Conservation (phyloP, 2,888 invertebrate genomes). For the Mythimna lalbum region DNA sequence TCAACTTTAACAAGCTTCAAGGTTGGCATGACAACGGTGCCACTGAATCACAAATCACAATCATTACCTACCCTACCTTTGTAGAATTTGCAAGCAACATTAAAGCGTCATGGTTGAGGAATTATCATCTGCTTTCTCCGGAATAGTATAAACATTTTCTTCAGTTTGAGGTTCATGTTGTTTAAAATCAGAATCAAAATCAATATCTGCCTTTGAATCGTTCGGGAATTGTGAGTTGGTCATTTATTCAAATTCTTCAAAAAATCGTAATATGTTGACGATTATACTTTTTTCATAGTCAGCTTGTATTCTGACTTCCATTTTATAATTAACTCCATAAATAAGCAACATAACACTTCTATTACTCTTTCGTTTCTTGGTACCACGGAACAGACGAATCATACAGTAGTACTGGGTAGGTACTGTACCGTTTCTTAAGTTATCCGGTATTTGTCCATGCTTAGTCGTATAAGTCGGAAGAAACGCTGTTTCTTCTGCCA, state of each 20-base stretch:
- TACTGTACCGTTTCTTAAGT: not conserved
- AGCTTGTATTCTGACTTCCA: not conserved
- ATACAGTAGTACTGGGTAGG: no score
- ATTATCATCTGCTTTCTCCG: conserved; percentile 62
- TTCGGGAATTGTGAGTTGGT: not conserved
- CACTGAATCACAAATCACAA: conserved; percentile 61
- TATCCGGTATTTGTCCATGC: not conserved
- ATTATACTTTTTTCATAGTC: not conserved
- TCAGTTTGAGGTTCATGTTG: conserved; percentile 28
- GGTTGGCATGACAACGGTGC: conserved; percentile 57
- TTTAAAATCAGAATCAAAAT: no score
- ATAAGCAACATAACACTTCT: not conserved
- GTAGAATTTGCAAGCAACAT: conserved; percentile 60
- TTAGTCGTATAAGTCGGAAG: not conserved
- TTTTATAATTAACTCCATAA: not conserved
- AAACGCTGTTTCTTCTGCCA: not conserved
- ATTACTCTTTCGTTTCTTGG: no score
- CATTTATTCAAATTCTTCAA: no score
- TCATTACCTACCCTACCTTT: conserved; percentile 61
- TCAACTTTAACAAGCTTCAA: conserved; percentile 55
- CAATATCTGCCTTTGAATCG: not conserved
- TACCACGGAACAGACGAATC: no score
- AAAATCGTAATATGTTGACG: not conserved
- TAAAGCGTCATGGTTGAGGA: conserved; percentile 60
- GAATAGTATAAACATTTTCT: conserved; percentile 28